Evolutionary conservation across 2,797 vertebrate species (phyloP).

Genomic region (Enteromius radiatus): DNA sequence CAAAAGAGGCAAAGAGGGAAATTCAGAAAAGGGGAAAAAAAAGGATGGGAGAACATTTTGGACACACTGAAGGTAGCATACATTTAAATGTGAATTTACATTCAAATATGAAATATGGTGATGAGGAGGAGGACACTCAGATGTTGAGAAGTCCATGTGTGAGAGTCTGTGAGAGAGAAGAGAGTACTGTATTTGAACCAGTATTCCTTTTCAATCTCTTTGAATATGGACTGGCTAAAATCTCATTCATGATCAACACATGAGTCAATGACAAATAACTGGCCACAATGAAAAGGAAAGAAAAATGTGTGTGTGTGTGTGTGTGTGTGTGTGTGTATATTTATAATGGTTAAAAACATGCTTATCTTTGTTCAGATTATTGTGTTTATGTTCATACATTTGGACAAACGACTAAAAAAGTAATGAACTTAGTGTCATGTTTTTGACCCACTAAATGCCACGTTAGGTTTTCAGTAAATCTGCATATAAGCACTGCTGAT

Average conservation of each 20-base stretch:
- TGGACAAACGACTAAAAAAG: not conserved
- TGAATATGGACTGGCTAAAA: slow-evolving; percentile 31
- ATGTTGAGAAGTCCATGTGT: slow-evolving; percentile 46
- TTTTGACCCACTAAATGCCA: not conserved
- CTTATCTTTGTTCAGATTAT: not conserved
- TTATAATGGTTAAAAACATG: not conserved
- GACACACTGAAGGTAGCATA: slow-evolving; percentile 41
- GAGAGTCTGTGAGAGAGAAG: slow-evolving; percentile 11
- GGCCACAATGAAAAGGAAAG: not conserved
- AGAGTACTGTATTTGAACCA: slow-evolving; percentile 36
- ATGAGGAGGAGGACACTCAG: slow-evolving; percentile 43
- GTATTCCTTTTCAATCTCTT: slow-evolving; percentile 44
- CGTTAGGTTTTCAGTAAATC: not conserved
- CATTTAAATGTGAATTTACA: slow-evolving; percentile 61
- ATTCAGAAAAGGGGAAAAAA: slow-evolving; percentile 38
- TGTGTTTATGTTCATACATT: not conserved
- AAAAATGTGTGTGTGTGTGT: not conserved
- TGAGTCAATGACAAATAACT: not conserved
- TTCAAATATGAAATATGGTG: slow-evolving; percentile 62
- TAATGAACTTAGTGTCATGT: not conserved
- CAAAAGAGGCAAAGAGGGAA: slow-evolving; percentile 45
- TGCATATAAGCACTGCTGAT: slow-evolving; percentile 20
- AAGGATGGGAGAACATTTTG: slow-evolving; percentile 49
- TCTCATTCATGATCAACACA: slow-evolving; percentile 21
- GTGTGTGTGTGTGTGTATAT: not conserved